phyloP scores from a whole-genome alignment of 2,888 invertebrate genomes.

The Pollenia amentaria region DNA sequence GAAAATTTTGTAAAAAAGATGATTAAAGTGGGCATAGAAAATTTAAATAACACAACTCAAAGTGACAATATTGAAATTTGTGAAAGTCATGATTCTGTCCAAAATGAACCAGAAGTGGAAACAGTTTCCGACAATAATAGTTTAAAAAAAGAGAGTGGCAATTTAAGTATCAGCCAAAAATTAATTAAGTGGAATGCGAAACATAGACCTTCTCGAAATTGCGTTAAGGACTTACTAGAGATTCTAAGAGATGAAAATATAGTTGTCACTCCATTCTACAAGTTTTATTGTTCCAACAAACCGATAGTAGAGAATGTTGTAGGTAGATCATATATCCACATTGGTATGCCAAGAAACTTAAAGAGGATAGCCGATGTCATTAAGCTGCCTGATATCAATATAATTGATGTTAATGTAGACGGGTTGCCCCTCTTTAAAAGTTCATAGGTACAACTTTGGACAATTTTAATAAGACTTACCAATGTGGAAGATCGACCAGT shows the following conservation, averaged over 20 bases:
- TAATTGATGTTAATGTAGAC: slow-evolving; percentile 40
- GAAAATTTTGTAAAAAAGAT: slow-evolving; percentile 29
- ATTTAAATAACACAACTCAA: slow-evolving; percentile 5
- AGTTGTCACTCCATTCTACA: slow-evolving; percentile 56
- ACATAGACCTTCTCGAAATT: slow-evolving; percentile 44
- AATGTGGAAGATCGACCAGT: slow-evolving; percentile 46
- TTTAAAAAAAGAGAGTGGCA: slow-evolving; percentile 23
- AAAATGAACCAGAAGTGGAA: slow-evolving; percentile 41
- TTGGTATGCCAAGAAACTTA: slow-evolving; percentile 39
- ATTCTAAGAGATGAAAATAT: slow-evolving; percentile 50
- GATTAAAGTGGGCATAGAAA: slow-evolving; percentile 22
- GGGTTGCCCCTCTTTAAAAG: slow-evolving; percentile 29
- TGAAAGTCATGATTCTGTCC: slow-evolving; percentile 37
- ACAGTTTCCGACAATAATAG: slow-evolving; percentile 33
- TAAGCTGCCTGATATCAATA: slow-evolving; percentile 37
- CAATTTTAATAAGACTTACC: slow-evolving; percentile 30
- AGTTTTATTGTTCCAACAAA: slow-evolving; percentile 42
- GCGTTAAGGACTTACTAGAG: slow-evolving; percentile 42
- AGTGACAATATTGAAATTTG: slow-evolving; percentile 17
- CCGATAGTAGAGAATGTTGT: slow-evolving; percentile 42
- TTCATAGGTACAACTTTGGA: slow-evolving; percentile 31
- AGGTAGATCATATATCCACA: slow-evolving; percentile 47
- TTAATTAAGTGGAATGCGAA: slow-evolving; percentile 26
- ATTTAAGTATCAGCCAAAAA: slow-evolving; percentile 40
- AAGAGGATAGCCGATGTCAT: slow-evolving; percentile 49